phyloP scores from a whole-genome alignment of 2,888 invertebrate genomes.

The Magallana nippona region DNA sequence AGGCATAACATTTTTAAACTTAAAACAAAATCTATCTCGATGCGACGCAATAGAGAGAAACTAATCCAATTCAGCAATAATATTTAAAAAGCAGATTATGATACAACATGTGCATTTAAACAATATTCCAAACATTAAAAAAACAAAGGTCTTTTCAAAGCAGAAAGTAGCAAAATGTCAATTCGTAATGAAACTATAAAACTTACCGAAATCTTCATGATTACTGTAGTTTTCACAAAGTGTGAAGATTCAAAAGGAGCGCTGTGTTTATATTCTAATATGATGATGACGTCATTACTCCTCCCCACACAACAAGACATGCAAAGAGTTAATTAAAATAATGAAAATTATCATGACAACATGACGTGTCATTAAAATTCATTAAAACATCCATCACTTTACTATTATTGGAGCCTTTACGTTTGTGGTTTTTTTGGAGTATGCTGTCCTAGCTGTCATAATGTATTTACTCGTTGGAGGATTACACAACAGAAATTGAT shows the following conservation, averaged over 20 bases:
- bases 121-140: no score
- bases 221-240: background rate
- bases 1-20: no score
- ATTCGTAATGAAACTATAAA: background rate
- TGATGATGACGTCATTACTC: background rate
- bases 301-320: constrained; percentile 20
- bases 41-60: no score
- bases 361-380: constrained; percentile 20
- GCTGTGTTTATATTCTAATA: background rate
- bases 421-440: background rate
- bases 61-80: no score
- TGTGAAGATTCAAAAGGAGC: background rate
- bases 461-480: background rate
- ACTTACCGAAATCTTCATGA: constrained; percentile 10
- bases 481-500: background rate
- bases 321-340: constrained; percentile 12
- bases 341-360: constrained; percentile 21
- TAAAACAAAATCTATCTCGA: no score
- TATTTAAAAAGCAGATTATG: no score
- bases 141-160: background rate
- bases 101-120: no score
- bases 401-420: constrained; percentile 2
- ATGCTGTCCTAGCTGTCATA: background rate
- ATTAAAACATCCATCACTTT: background rate
- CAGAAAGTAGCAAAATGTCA: background rate